Percentiles rank a stretch among this genome's conserved stretches.
These are phyloP conservation scores for Campylorhamphus procurvoides DNA, from an alignment of 2,113 vertebrate genomes.

Conservation along the genomic window DNA sequence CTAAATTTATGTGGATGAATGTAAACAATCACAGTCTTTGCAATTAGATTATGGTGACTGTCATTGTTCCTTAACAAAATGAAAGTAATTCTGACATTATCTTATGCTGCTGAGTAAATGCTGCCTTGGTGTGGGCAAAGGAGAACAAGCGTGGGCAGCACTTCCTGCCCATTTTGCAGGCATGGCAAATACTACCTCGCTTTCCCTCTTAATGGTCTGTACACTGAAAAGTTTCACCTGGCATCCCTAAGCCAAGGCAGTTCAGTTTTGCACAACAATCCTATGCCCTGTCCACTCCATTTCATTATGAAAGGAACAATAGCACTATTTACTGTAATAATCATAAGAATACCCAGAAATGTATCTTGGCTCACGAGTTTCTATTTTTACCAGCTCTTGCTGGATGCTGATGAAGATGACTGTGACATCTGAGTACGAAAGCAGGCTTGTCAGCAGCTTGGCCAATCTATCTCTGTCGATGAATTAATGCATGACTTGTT, in stretches of 20 bases:
- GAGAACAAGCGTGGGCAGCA: neutral
- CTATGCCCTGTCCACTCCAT: neutral
- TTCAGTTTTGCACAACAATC: neutral
- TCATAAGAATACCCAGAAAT: neutral
- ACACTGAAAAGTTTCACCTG: neutral
- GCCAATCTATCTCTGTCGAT: neutral
- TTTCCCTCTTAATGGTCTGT: neutral
- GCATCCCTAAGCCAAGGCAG: neutral
- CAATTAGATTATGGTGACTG: neutral
- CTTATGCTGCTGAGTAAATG: neutral
- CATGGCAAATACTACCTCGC: neutral
- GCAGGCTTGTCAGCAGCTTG: slow-evolving; percentile 10
- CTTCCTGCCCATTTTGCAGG: neutral
- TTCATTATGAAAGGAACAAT: neutral
- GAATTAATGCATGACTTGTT: neutral
- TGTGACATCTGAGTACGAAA: neutral
- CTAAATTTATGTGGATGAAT: neutral
- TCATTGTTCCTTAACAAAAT: neutral
- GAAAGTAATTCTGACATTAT: neutral
- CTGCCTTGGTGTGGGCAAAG: neutral
- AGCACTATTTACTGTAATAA: neutral
- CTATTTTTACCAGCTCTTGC: neutral
- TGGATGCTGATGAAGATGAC: neutral
- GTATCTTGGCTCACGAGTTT: neutral
- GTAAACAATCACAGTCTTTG: neutral